phyloP scores from a whole-genome alignment of 1,140 invertebrate genomes.

The Pentalonia nigronervosa region DNA sequence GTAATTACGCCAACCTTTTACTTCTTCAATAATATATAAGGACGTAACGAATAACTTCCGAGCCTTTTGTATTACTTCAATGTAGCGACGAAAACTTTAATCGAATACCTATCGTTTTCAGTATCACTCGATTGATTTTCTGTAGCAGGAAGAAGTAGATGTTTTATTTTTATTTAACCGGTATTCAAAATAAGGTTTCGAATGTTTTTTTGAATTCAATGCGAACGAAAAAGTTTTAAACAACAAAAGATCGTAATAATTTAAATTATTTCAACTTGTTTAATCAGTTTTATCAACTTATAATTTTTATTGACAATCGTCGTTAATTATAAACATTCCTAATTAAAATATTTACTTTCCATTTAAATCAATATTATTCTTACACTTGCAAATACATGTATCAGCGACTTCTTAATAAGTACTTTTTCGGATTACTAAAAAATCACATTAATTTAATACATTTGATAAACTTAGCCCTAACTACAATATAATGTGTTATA shows the following conservation, averaged over 20 bases:
- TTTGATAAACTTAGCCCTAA: background rate
- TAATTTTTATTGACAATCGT: background rate
- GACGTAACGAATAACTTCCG: background rate
- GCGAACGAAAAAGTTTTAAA: too few relatives aligned
- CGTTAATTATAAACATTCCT: background rate
- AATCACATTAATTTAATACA: background rate
- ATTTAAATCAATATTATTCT: background rate
- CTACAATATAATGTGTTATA: background rate
- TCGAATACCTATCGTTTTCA: background rate
- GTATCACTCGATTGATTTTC: background rate
- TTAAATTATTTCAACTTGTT: background rate
- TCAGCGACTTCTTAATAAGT: background rate
- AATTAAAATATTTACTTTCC: background rate
- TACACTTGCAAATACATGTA: background rate
- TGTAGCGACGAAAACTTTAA: background rate
- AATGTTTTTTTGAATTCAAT: background rate
- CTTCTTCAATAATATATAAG: background rate
- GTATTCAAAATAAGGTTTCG: background rate
- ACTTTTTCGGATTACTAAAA: background rate
- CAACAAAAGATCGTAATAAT: background rate
- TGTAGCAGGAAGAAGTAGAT: background rate
- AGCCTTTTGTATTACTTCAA: background rate
- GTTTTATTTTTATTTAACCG: background rate
- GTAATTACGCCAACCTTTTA: too few relatives aligned
- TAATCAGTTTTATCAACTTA: background rate